These are phyloP conservation scores for Holocentrus rufus DNA, from an alignment of 2,797 vertebrate species.

Conservation along the genomic window DNA sequence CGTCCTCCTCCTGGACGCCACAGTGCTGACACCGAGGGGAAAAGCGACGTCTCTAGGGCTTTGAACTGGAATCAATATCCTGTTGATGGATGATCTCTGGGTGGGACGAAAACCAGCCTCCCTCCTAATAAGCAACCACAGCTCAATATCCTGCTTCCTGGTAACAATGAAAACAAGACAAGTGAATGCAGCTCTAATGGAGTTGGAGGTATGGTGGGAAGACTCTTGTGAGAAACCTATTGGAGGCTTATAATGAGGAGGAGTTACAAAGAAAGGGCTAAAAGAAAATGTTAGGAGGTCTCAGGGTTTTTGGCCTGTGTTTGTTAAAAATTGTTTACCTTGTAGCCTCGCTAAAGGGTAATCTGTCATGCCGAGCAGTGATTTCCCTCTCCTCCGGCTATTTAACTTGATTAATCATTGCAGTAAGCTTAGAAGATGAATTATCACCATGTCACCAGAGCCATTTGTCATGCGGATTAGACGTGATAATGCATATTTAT, in stretches of 20 bases:
- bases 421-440: too few species aligned
- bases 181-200: constrained; percentile 17
- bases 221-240: not conserved
- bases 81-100: constrained; percentile 24
- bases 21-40: not conserved
- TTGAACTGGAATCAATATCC: constrained; percentile 29
- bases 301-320: too few species aligned
- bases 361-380: too few species aligned
- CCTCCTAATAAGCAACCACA: constrained; percentile 32
- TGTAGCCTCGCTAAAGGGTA: too few species aligned
- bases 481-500: too few species aligned
- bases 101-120: constrained; percentile 23
- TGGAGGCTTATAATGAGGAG: not conserved
- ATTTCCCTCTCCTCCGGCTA: too few species aligned
- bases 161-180: constrained; percentile 11
- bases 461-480: too few species aligned
- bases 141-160: constrained; percentile 15
- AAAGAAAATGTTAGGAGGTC: not conserved
- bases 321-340: too few species aligned
- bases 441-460: too few species aligned
- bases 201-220: not conserved
- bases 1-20: not conserved
- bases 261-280: not conserved
- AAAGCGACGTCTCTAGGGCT: not conserved
- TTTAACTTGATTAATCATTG: too few species aligned